These are phyloP conservation scores for Epizoanthus fatuus DNA, from an alignment of 92 coral and sea anemone genomes.

Conservation along the genomic window DNA sequence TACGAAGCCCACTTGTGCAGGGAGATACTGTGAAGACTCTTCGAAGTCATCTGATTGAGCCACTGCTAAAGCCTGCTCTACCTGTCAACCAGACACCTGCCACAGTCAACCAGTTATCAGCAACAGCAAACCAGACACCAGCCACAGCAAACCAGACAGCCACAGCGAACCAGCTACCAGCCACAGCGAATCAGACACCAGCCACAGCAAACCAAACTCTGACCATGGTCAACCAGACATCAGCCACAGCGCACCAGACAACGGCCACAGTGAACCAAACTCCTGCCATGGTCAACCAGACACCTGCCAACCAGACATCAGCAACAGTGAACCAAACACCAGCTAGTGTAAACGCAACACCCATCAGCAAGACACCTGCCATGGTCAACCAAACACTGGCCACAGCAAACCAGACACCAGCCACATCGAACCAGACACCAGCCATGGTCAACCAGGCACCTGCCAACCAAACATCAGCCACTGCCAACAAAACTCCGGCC, in stretches of 20 bases:
- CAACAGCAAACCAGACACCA: too few relatives aligned
- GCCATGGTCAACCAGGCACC: neutral
- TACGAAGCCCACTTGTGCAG: slow-evolving; percentile 21
- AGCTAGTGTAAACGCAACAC: too few relatives aligned
- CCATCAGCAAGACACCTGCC: neutral
- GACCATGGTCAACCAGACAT: neutral
- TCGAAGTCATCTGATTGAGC: slow-evolving; percentile 7
- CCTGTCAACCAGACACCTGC: too few relatives aligned
- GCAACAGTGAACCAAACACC: too few relatives aligned
- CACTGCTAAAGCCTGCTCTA: neutral
- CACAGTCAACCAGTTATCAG: too few relatives aligned
- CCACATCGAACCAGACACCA: too few relatives aligned
- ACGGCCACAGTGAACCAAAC: neutral
- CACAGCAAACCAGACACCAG: neutral
- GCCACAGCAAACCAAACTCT: neutral
- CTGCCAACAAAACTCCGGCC: too few relatives aligned
- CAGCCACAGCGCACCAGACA: neutral
- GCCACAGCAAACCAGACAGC: neutral
- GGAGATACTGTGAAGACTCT: slow-evolving; percentile 4
- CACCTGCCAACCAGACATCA: slow-evolving; percentile 1
- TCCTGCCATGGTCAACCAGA: too few relatives aligned
- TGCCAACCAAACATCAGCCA: neutral
- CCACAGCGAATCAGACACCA: too few relatives aligned
- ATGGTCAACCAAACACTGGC: neutral
- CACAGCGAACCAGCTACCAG: neutral